Base-by-base conservation (phyloP, 2,797 vertebrate genomes). In the Cirrhinus molitorella region DNA sequence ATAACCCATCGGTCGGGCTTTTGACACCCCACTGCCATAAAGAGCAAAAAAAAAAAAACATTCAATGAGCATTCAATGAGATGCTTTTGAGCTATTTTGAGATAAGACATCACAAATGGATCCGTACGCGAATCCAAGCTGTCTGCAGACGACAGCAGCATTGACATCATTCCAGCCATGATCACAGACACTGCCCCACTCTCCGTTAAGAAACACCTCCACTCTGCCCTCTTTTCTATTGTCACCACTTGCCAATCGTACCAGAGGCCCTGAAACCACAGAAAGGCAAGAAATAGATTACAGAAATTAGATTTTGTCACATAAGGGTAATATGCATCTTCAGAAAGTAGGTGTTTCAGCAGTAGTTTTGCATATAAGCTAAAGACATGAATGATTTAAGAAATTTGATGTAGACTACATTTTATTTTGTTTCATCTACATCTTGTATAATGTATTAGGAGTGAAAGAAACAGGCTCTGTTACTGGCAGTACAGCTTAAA, bases 111-210 rank as follows among this genome's bases (percentile, higher is more conserved):
- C n/a, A 63, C 23, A 53, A 73, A 75, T 13, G 49, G 73, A 73
- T n/a, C 75, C 25, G 31, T 79, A 97, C 97, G 94, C 95, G 93
- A 96, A 96, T 83, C 96, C 97, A 21, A 98, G 94, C 81, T 98
- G 97, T 88, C 96, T 96, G 94, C 97, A 98, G 88, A 97, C 96
- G 31, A 98, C 96, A 0, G 90, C 85, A 0, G 97, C 96, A 0
- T 96, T 97, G 84, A 94, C 93, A 90, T 97, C 94, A 19, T 96
- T 97, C 97, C 97, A 98, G 76, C 94, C 95, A 0, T 95, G 92
- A 53, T 96, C 97, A 72, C 97, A 98, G 86, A 98, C 91, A 0
- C 95, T 96, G 71, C 97, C 97, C 97, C 97, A 98, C 89, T 96
- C 95, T 25, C 96, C 96, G 16, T 96, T 94, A 86, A 97, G 90